A percentile compares a stretch with the other conserved stretches of the same genome.
phyloP scores from a whole-genome alignment of 1,140 invertebrate species.

The Lordiphosa mommai region DNA sequence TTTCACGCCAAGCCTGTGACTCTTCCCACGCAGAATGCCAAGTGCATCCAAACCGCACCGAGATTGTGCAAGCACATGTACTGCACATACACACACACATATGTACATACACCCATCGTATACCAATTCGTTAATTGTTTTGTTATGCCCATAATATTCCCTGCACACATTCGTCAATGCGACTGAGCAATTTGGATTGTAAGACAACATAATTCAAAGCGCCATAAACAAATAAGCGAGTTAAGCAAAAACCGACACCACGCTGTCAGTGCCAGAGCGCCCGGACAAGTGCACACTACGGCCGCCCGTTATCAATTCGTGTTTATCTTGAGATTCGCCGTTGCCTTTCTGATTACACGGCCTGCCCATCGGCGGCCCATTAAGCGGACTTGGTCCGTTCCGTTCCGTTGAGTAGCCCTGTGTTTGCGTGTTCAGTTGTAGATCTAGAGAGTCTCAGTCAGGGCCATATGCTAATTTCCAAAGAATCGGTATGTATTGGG shows the following conservation, averaged over 20 bases:
- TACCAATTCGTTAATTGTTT: neutral
- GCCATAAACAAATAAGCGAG: constrained; percentile 14
- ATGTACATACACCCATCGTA: neutral
- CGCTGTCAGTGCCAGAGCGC: neutral
- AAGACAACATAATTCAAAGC: neutral
- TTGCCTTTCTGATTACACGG: constrained; percentile 32
- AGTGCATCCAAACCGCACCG: neutral
- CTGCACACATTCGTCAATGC: neutral
- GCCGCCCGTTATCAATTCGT: constrained; percentile 43
- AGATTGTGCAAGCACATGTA: neutral
- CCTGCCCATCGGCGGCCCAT: neutral
- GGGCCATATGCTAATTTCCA: too few species aligned
- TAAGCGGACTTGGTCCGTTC: constrained; percentile 8
- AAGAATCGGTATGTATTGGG: too few species aligned
- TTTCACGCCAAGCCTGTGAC: neutral
- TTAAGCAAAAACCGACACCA: constrained; percentile 2
- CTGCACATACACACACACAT: neutral
- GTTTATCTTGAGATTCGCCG: constrained; percentile 41
- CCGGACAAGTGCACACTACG: constrained; percentile 6
- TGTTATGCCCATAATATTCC: constrained; percentile 1
- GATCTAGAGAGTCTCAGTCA: neutral
- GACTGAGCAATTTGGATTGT: constrained; percentile 2
- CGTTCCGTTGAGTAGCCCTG: neutral
- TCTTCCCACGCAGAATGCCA: neutral
- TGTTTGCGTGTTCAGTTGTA: neutral